A percentile compares a stretch with the other conserved stretches of the same genome.
These are phyloP conservation scores for Protobothrops mucrosquamatus DNA, from an alignment of 2,113 vertebrate species.

Conservation along the genomic window DNA sequence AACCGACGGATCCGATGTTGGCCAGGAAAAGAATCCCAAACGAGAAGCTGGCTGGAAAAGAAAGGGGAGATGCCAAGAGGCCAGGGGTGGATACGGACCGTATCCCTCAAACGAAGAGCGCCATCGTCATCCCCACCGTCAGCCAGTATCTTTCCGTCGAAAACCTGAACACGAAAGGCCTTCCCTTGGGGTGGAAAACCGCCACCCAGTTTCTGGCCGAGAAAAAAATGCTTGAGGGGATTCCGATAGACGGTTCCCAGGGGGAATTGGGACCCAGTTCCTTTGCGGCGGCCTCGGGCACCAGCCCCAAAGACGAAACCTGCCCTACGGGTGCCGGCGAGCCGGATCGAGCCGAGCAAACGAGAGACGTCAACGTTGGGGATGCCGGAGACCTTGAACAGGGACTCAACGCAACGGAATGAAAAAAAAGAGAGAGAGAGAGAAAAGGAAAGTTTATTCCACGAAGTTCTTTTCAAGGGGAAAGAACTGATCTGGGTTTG, in stretches of 20 bases:
- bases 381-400: too few relatives aligned
- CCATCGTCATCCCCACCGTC: neutral
- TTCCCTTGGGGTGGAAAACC: accelerated
- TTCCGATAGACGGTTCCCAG: neutral
- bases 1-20: neutral
- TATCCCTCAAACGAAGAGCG: neutral
- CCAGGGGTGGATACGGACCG: neutral
- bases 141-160: neutral
- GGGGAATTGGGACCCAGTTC: neutral
- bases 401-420: neutral
- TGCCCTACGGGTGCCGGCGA: neutral
- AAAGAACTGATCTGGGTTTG: neutral
- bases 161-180: neutral
- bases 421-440: neutral
- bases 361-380: neutral
- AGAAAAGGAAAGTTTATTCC: neutral
- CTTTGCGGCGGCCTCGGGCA: neutral
- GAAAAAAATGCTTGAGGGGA: accelerated
- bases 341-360: accelerated
- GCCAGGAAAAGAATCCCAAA: neutral
- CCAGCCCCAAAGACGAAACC: neutral
- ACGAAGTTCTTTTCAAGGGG: neutral
- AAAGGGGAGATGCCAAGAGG: neutral
- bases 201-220: neutral
- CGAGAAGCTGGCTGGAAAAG: too few relatives aligned